phyloP scores from a whole-genome alignment of 2,113 vertebrate species.

The Heteronetta atricapilla region DNA sequence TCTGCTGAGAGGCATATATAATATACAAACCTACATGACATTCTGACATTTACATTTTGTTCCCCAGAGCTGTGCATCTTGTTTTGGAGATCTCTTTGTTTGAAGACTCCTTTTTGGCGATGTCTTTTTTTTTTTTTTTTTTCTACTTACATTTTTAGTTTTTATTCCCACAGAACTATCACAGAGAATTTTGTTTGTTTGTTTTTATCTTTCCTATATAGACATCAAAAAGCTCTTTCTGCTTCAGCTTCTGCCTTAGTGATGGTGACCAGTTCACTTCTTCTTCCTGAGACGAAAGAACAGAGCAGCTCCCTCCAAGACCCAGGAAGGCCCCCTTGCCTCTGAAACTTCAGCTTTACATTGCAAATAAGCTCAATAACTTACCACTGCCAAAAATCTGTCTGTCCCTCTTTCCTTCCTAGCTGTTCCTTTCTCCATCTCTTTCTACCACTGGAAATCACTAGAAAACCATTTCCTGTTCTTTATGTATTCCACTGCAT shows the following conservation, averaged over 20 bases:
- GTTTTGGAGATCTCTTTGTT: neutral
- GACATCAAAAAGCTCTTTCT: neutral
- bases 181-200: neutral
- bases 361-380: neutral
- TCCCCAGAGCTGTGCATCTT: neutral
- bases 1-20: neutral
- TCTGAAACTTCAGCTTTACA: neutral
- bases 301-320: neutral
- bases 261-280: neutral
- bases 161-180: neutral
- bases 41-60: neutral
- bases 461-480: neutral
- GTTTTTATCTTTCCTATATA: neutral
- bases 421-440: neutral
- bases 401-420: neutral
- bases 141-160: neutral
- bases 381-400: neutral
- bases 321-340: neutral
- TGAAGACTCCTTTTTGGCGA: neutral
- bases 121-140: neutral
- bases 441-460: slow-evolving; percentile 24
- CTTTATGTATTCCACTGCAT: neutral
- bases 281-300: neutral
- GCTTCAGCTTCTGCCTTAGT: neutral
- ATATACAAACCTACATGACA: neutral